Evolutionary conservation across 2,888 invertebrate species (phyloP).

Genomic region (Heliconius ethilla): DNA sequence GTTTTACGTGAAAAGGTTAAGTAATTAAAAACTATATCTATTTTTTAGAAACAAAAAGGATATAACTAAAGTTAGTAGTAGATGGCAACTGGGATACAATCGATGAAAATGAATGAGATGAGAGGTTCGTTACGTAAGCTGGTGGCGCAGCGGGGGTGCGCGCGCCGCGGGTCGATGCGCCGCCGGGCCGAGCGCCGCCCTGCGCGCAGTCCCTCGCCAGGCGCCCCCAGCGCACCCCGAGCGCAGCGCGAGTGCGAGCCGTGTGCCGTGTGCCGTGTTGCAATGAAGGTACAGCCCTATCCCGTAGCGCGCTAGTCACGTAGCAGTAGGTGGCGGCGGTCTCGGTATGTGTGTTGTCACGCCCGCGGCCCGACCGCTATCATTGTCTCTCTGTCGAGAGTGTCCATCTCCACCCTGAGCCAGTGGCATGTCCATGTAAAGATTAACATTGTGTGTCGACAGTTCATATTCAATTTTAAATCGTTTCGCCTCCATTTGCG

Average conservation of each 20-base stretch:
- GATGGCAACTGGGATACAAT: conserved; percentile 6
- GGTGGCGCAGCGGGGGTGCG: conserved; percentile 31
- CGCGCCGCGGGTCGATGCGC: conserved; percentile 55
- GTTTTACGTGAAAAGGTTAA: too few species aligned
- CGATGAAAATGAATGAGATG: conserved; percentile 28
- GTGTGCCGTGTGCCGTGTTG: conserved; percentile 57
- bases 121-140: conserved; percentile 43
- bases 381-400: conserved; percentile 7
- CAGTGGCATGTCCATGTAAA: conserved; percentile 28
- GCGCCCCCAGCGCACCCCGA: conserved; percentile 49
- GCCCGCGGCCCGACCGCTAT: conserved; percentile 48
- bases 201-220: conserved; percentile 48
- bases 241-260: conserved; percentile 45
- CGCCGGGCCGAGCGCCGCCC: conserved; percentile 48
- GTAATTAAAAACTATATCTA: too few species aligned
- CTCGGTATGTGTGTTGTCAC: conserved; percentile 61
- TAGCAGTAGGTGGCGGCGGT: conserved; percentile 71
- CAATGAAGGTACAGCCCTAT: conserved; percentile 77
- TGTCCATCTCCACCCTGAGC: conserved; percentile 18
- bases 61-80: background rate
- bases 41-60: too few species aligned
- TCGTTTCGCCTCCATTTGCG: background rate
- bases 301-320: conserved; percentile 73
- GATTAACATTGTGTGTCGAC: conserved; percentile 17
- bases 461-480: background rate